A percentile compares a stretch with the other conserved stretches of the same genome.
Conservation (phyloP, 2,797 vertebrate genomes). For the Eulemur albifrons region DNA sequence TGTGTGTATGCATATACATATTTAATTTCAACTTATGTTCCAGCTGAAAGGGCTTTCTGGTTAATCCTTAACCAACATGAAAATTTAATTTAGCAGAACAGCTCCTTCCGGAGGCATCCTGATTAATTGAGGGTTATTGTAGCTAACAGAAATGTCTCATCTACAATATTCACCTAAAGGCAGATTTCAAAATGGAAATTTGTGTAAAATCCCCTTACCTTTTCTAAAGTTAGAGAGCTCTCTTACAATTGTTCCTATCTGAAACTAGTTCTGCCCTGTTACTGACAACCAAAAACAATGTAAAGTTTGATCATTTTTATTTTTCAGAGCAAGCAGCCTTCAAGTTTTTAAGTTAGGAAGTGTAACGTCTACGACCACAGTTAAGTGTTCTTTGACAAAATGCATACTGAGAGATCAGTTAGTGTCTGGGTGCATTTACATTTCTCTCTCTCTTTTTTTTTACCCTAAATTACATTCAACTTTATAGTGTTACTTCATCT, state of each 20-base stretch:
- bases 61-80: slow-evolving; percentile 36
- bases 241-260: not conserved
- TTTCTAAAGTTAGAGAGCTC: not conserved
- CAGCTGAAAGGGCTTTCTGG: slow-evolving; percentile 1
- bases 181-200: slow-evolving; percentile 39
- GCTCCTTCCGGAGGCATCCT: not conserved
- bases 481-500: not conserved
- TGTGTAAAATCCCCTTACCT: slow-evolving; percentile 12
- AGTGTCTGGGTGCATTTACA: not conserved
- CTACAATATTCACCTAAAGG: not conserved
- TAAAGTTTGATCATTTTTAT: not conserved
- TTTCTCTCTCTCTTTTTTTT: not conserved
- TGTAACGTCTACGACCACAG: rapidly evolving
- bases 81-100: slow-evolving; percentile 36
- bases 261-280: slow-evolving; percentile 23
- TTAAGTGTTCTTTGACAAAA: not conserved
- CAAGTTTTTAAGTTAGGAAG: not conserved
- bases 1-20: not conserved
- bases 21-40: not conserved
- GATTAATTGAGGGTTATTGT: slow-evolving; percentile 48
- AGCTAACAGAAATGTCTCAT: not conserved
- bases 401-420: not conserved
- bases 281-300: not conserved
- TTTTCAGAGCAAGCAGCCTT: not conserved
- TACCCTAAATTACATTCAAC: not conserved